These are phyloP conservation scores for Zaprionus davidi DNA, from an alignment of 1,140 invertebrate genomes.

Conservation along the genomic window DNA sequence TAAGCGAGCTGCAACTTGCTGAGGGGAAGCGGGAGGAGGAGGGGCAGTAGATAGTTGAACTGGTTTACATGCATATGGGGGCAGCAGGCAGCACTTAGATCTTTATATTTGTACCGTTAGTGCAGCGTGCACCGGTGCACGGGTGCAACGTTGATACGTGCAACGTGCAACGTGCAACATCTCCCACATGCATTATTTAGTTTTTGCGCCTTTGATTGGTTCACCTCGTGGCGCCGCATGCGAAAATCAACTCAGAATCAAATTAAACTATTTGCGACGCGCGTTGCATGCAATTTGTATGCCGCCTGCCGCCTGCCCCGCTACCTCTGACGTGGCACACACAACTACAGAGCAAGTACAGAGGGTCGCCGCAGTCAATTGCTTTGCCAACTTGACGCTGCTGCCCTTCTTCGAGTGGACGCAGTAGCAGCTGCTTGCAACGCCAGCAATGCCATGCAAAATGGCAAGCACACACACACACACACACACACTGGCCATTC, in stretches of 20 bases:
- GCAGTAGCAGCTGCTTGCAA: constrained; percentile 19
- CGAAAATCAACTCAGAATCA: constrained; percentile 36
- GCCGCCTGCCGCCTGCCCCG: not conserved
- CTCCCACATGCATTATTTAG: constrained; percentile 48
- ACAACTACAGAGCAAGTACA: constrained; percentile 3
- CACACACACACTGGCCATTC: constrained; percentile 12
- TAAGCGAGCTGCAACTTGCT: not conserved
- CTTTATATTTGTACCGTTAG: not conserved
- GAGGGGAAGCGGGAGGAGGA: not conserved
- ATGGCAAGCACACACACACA: constrained; percentile 10
- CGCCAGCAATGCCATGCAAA: constrained; percentile 11
- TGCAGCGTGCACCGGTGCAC: not conserved
- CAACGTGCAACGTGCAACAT: constrained; percentile 18
- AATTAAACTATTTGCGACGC: constrained; percentile 33
- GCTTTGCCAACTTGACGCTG: constrained; percentile 67
- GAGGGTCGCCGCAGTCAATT: constrained; percentile 30
- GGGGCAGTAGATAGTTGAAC: not conserved
- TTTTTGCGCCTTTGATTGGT: constrained; percentile 23
- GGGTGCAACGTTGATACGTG: constrained; percentile 1
- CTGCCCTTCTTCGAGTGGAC: constrained; percentile 5
- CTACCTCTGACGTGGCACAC: too few species aligned
- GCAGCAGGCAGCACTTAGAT: not conserved
- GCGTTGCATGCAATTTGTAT: constrained; percentile 21
- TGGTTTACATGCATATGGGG: constrained; percentile 5
- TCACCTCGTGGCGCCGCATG: constrained; percentile 19